Evolutionary conservation across 2,797 vertebrate species (phyloP).

Genomic region (Mionectes olivaceus): DNA sequence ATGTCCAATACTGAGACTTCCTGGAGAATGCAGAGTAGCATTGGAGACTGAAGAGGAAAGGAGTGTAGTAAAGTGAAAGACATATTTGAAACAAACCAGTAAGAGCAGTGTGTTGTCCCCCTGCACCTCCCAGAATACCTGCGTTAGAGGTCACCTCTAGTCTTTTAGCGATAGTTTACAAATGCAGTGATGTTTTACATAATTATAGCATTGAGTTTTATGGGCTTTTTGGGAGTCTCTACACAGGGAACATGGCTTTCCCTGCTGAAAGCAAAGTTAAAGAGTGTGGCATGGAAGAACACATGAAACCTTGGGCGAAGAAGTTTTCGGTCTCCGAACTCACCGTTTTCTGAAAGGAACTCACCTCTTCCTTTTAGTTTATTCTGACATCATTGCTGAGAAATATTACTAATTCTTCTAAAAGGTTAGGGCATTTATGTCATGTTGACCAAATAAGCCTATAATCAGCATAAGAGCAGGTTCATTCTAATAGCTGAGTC

Average conservation of each 20-base stretch:
- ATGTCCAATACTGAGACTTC: neutral
- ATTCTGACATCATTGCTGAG: neutral
- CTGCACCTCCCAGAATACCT: neutral
- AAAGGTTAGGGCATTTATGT: neutral
- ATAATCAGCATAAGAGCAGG: neutral
- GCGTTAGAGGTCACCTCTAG: neutral
- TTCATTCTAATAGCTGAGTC: neutral
- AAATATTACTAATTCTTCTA: neutral
- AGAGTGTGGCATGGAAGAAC: accelerated
- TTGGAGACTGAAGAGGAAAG: neutral
- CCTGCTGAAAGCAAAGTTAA: neutral
- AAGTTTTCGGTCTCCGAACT: neutral
- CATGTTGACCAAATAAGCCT: neutral
- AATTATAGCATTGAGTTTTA: neutral
- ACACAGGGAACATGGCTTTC: neutral
- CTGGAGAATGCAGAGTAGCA: accelerated
- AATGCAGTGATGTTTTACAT: neutral
- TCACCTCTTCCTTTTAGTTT: neutral
- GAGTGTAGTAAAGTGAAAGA: neutral
- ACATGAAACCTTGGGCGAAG: accelerated
- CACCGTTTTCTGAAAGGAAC: neutral
- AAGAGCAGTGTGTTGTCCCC: accelerated
- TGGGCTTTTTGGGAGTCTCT: neutral
- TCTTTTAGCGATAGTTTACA: neutral
- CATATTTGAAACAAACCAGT: neutral